Base-by-base conservation (phyloP, 1,140 invertebrate genomes). In the Eupeodes corollae region DNA sequence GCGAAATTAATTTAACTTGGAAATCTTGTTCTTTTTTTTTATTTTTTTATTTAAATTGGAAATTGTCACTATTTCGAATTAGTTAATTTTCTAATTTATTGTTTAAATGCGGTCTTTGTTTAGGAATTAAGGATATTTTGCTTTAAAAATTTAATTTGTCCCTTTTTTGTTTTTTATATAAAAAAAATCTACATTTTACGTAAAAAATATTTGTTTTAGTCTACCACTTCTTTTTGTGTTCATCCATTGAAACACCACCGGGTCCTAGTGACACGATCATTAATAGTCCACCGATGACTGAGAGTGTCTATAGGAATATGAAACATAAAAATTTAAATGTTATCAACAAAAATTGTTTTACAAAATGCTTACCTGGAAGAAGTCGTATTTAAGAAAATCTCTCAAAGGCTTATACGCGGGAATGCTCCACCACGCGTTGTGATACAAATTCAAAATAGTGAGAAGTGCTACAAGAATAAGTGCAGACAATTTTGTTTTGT, bases 381-480 rank as follows among this genome's bases (percentile, higher is more conserved):
- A 99, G 73, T 99, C 97, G 66, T 99, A 99, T 79, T 99, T 99
- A 39, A 99, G 82, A 75, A 99, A 99, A 73, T 99, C 97, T 67
- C 95, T 79, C 53, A 98, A 84, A 14, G 94, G 91, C 63, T 91
- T 92, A 69, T 97, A 88, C 8, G 85, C 77, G 3, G 94, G 92
- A 66, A 98, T 86, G 49, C 79, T 82, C 97, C 97, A 99, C 88
- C 90, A 99, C 38, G 90, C 88, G 70, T 99, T 99, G 67, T 97
- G 88, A 68, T 96, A 99, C 55, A 98, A 79, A 71, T 99, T 99
- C 48, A 99, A 78, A 31, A 82, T 75, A 9, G 86, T 82, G 8
- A 99, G 76, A 74, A 97, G 84, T 6, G 90, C 62, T 21, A 98
- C 94, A 34, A 99, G 78, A 61, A 96, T 79, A 47, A 99, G 75